A percentile compares a stretch with the other conserved stretches of the same genome.
Conservation (phyloP, 2,113 vertebrate species). For the Syngnathus typhle region DNA sequence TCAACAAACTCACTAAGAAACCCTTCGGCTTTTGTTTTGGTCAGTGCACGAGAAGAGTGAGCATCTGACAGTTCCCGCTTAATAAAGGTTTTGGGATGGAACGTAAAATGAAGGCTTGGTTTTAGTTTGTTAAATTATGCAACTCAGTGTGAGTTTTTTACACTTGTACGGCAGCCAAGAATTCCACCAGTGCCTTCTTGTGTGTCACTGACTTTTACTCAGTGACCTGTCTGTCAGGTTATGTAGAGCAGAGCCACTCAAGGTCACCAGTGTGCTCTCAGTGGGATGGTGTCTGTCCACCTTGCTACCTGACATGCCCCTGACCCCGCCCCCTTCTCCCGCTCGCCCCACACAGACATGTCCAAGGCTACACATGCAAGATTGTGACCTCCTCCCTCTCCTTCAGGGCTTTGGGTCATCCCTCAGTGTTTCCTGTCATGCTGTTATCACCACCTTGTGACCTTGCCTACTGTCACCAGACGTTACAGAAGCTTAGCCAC, state of each 20-base stretch:
- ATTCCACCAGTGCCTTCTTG: not conserved
- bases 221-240: slow-evolving; percentile 48
- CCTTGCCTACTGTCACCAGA: slow-evolving; percentile 41
- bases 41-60: no score
- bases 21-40: no score
- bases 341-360: not conserved
- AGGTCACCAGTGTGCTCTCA: slow-evolving; percentile 39
- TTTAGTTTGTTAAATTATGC: not conserved
- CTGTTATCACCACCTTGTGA: slow-evolving; percentile 32
- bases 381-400: slow-evolving; percentile 20
- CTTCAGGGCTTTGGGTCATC: slow-evolving; percentile 12
- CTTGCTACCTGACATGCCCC: slow-evolving; percentile 23
- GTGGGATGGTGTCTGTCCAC: slow-evolving; percentile 24
- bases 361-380: slow-evolving; percentile 7
- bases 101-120: not conserved
- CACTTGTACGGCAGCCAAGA: no score
- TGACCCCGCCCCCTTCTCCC: not conserved
- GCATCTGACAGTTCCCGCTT: no score
- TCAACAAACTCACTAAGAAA: no score
- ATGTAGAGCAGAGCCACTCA: slow-evolving; percentile 38
- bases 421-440: slow-evolving; percentile 34
- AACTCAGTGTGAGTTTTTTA: no score
- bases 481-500: slow-evolving; percentile 32
- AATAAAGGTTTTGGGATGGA: no score
- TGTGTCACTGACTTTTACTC: slow-evolving; percentile 40